Percentiles rank a stretch among this genome's conserved stretches.
Conservation (phyloP, 2,797 vertebrate species). For the Manis javanica region DNA sequence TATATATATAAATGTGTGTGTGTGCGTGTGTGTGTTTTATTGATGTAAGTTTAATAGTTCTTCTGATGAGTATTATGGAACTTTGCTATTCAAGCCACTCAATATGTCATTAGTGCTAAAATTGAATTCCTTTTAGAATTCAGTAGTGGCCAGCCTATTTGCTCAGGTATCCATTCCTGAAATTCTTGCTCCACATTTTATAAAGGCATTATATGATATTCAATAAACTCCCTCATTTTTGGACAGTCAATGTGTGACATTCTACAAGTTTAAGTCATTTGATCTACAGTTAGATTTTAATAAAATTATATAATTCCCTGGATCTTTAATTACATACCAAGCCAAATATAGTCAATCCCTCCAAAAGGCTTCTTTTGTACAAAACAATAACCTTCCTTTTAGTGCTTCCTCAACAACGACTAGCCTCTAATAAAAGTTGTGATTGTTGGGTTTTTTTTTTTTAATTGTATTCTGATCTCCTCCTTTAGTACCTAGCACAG, state of each 20-base stretch:
- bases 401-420: slow-evolving; percentile 60
- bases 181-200: slow-evolving; percentile 43
- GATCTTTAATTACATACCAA: slow-evolving; percentile 61
- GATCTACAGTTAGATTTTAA: slow-evolving; percentile 57
- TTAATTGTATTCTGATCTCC: background rate
- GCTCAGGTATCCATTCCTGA: slow-evolving; percentile 54
- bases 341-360: background rate
- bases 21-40: background rate
- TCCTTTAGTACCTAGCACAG: background rate
- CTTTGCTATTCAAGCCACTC: slow-evolving; percentile 55
- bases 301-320: slow-evolving; percentile 63
- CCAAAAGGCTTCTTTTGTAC: slow-evolving; percentile 48
- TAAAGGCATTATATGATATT: slow-evolving; percentile 54
- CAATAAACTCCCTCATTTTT: slow-evolving; percentile 34
- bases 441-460: background rate
- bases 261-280: slow-evolving; percentile 68
- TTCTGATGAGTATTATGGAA: slow-evolving; percentile 51
- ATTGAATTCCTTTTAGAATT: slow-evolving; percentile 70
- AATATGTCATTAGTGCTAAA: slow-evolving; percentile 60
- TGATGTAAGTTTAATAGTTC: slow-evolving; percentile 6
- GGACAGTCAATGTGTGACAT: slow-evolving; percentile 29
- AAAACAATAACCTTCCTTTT: slow-evolving; percentile 56
- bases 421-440: slow-evolving; percentile 34
- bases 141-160: slow-evolving; percentile 40
- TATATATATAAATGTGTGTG: background rate